Conservation (phyloP, 2,113 vertebrate species). For the Elachura formosa region DNA sequence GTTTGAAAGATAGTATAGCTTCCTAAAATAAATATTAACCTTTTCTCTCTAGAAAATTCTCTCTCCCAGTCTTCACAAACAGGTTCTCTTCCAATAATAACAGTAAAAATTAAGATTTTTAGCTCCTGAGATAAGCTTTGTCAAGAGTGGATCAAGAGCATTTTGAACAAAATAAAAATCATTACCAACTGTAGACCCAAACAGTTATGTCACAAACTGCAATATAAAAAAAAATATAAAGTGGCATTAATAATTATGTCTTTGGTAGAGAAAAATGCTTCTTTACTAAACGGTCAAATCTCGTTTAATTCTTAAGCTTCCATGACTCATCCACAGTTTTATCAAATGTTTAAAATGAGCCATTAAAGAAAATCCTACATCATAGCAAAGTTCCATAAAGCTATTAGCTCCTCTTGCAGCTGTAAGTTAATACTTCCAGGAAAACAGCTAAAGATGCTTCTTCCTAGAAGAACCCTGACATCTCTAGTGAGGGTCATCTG, state of each 20-base stretch:
- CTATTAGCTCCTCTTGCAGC: neutral
- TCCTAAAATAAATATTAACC: neutral
- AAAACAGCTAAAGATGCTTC: neutral
- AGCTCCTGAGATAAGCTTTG: neutral
- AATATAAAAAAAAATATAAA: neutral
- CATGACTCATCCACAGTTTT: conserved; percentile 15
- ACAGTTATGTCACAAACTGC: neutral
- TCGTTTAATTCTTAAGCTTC: conserved; percentile 46
- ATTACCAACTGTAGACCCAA: neutral
- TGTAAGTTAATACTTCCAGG: neutral
- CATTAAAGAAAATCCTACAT: neutral
- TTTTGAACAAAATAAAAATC: neutral
- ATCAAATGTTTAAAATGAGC: conserved; percentile 20
- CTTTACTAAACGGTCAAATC: conserved; percentile 32
- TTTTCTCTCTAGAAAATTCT: neutral
- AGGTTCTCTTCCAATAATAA: neutral
- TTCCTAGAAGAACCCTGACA: neutral
- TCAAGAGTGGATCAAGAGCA: neutral
- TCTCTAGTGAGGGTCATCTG: neutral
- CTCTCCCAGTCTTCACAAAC: neutral
- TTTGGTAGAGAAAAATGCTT: neutral
- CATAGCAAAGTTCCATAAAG: neutral
- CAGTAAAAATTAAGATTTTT: neutral
- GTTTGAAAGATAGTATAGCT: neutral
- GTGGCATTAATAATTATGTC: conserved; percentile 1